A percentile compares a stretch with the other conserved stretches of the same genome.
Conservation (phyloP, 35 echinoderm and acorn worm genomes). For the Heliocidaris tuberculata region DNA sequence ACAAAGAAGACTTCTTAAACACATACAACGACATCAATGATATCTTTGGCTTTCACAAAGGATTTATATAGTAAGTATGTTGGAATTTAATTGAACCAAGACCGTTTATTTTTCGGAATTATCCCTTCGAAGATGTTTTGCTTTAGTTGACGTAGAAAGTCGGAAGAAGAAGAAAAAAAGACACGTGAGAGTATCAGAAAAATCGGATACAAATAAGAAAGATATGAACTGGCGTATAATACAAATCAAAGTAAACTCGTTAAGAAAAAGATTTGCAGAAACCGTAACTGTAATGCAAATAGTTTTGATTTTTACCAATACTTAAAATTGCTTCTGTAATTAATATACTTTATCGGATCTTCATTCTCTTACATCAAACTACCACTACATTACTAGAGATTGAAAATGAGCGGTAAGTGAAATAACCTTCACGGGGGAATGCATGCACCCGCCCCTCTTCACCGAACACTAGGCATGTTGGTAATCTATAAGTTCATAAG, state of each 20-base stretch:
- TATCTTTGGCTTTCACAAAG: not conserved
- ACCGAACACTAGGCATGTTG: no score
- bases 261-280: no score
- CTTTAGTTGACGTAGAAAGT: no score
- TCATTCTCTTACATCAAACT: not conserved
- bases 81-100: not conserved
- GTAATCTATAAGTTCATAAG: no score
- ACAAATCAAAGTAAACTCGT: no score
- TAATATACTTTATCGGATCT: not conserved
- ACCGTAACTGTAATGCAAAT: no score
- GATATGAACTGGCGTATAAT: no score
- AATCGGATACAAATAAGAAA: not conserved
- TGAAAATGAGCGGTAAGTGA: not conserved
- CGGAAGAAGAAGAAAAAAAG: not conserved
- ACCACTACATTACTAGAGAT: not conserved
- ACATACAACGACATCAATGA: not conserved
- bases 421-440: not conserved
- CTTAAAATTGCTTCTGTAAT: not conserved
- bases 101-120: not conserved
- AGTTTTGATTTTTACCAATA: not conserved
- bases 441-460: not conserved
- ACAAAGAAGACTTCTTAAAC: not conserved
- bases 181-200: not conserved
- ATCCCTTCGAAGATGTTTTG: no score
- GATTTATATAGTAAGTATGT: not conserved